Evolutionary conservation across 2,113 vertebrate species (phyloP).

Genomic region (Hemiscyllium ocellatum): DNA sequence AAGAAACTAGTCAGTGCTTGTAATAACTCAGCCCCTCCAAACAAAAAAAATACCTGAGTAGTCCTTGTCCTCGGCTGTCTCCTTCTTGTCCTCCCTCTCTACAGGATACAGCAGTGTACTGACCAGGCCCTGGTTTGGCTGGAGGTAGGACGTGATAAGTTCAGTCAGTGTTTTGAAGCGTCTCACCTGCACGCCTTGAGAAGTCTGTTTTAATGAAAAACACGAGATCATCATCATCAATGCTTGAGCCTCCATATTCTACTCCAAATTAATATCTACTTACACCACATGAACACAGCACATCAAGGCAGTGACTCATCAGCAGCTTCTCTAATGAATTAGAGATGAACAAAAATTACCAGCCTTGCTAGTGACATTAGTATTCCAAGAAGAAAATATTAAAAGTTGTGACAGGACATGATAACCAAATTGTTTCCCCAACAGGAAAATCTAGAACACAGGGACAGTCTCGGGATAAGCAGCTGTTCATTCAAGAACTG

Average conservation of each 20-base stretch:
- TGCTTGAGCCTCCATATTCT: too few relatives aligned
- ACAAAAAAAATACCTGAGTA: slow-evolving; percentile 67
- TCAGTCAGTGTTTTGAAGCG: slow-evolving; percentile 84
- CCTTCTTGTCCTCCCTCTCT: slow-evolving; percentile 74
- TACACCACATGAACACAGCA: too few relatives aligned
- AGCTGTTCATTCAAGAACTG: too few relatives aligned
- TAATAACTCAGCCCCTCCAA: neutral
- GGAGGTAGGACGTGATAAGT: slow-evolving; percentile 79
- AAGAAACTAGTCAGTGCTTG: neutral
- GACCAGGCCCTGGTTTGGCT: slow-evolving; percentile 92
- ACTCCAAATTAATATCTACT: neutral
- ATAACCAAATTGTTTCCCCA: too few relatives aligned
- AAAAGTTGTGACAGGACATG: too few relatives aligned
- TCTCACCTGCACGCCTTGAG: slow-evolving; percentile 85
- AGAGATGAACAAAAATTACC: too few relatives aligned
- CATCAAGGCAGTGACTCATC: too few relatives aligned
- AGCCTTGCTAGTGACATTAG: too few relatives aligned
- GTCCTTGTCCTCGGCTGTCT: slow-evolving; percentile 72
- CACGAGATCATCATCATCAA: neutral
- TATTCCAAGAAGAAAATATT: too few relatives aligned
- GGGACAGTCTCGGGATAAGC: too few relatives aligned
- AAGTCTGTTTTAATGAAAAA: slow-evolving; percentile 61
- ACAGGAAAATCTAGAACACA: too few relatives aligned
- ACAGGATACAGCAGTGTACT: slow-evolving; percentile 79
- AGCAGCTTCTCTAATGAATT: too few relatives aligned